Base-by-base conservation (phyloP, 2,888 invertebrate genomes). In the Drosophila birchii region DNA sequence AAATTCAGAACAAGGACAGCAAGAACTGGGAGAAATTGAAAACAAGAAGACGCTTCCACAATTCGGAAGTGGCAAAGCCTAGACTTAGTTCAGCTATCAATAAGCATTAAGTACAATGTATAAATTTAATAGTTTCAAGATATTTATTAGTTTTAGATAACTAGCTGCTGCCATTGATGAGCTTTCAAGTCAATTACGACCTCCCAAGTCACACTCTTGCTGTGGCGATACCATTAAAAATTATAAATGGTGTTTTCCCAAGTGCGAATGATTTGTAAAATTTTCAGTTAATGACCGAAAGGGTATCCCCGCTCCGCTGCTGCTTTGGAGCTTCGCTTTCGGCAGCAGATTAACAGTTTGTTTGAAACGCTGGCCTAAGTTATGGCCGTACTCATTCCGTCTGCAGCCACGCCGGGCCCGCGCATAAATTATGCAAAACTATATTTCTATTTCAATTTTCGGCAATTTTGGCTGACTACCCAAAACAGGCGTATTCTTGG, bases 371-470 rank as follows among this genome's bases (percentile, higher is more conserved):
- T 47, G 53, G 38, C 38, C 59, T 57, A 64, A 70, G 43, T 66
- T 68, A 55, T 69, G 55, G 66, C 41, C 54, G 67, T 41, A 70
- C 76, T 68, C 63, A 80, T 76, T 77, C 77, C 36, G 55, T 12
- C 45, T 53, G 29, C 51, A 53, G 57, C 49, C 63, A 61, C 56
- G 59, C 71, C 74, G 53, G 53, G 49, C 44, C 29, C 60, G 62
- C 69, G 81, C 74, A 82, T 80, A 77, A 79, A 78, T 86, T 81
- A 86, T 81, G 78, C 82, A 84, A 75, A 68, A 64, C 59, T 57
- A 47, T 54, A 55, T 68, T 45, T 68, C 39, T 47, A 66, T 75
- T 69, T 76, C 51, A 44, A 61, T 70, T 77, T 67, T 60, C 38
- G 58, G 61, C 73, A 67, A 69, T 77, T 68, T 77, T 68, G 64